These are phyloP conservation scores for Amazona guildingii DNA, from an alignment of 2,113 vertebrate species.

Conservation along the genomic window DNA sequence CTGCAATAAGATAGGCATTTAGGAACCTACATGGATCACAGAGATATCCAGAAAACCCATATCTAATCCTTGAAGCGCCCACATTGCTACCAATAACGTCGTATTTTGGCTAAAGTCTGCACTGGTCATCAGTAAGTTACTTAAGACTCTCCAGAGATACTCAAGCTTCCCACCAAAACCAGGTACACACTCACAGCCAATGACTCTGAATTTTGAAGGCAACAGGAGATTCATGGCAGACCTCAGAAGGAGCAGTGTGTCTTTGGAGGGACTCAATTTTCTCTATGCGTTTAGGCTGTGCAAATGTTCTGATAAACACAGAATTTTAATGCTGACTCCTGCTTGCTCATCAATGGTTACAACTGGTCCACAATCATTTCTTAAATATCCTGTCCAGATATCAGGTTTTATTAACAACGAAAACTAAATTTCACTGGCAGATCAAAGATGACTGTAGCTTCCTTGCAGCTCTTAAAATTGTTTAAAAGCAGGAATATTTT, in stretches of 20 bases:
- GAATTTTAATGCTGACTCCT: not conserved
- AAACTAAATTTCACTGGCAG: slow-evolving; percentile 41
- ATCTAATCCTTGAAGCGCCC: not conserved
- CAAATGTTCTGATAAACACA: not conserved
- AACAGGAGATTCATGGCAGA: not conserved
- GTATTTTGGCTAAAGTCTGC: not conserved
- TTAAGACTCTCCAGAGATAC: not conserved
- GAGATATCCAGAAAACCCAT: not conserved
- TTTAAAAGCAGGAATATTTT: slow-evolving; percentile 30
- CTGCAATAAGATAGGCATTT: not conserved
- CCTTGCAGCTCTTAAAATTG: not conserved
- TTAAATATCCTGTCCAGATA: not conserved
- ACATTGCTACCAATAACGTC: not conserved
- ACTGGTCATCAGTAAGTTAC: not conserved
- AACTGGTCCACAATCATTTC: not conserved
- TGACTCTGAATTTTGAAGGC: not conserved
- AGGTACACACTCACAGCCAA: not conserved
- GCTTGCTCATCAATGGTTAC: not conserved
- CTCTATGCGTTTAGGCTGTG: not conserved
- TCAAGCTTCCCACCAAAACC: not conserved
- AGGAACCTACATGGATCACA: not conserved
- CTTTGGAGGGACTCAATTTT: not conserved
- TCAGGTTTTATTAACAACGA: slow-evolving; percentile 38
- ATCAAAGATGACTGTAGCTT: slow-evolving; percentile 39
- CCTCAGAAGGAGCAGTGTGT: not conserved